Conservation (phyloP, 1,140 invertebrate species). For the Semibalanus balanoides region DNA sequence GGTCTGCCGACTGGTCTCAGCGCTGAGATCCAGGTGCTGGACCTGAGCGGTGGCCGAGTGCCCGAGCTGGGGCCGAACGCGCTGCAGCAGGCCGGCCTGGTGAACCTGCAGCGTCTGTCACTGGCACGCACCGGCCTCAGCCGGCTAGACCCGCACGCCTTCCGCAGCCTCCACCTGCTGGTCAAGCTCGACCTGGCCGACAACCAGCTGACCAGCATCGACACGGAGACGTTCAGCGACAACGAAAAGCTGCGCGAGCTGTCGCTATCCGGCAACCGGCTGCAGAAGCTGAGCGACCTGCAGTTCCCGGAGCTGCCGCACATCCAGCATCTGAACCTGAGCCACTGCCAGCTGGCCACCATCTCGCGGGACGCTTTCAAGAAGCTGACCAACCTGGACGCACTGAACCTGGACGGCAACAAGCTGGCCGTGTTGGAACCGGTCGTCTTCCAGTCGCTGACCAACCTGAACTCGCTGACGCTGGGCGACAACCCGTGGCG, state of each 20-base stretch:
- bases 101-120: constrained; percentile 70
- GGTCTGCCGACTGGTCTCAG: constrained; percentile 50
- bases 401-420: constrained; percentile 43
- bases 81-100: constrained; percentile 57
- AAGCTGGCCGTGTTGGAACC: constrained; percentile 46
- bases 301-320: constrained; percentile 57
- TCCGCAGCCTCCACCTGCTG: constrained; percentile 70
- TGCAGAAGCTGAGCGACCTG: constrained; percentile 41
- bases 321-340: constrained; percentile 53
- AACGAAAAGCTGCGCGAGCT: constrained; percentile 54
- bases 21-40: constrained; percentile 69
- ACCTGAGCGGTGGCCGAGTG: constrained; percentile 63
- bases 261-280: constrained; percentile 51
- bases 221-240: constrained; percentile 14
- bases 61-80: constrained; percentile 56
- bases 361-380: constrained; percentile 48
- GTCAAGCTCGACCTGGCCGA: constrained; percentile 69
- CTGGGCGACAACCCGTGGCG: constrained; percentile 79
- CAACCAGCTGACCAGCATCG: constrained; percentile 33
- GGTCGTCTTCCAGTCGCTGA: constrained; percentile 47
- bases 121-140: constrained; percentile 53
- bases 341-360: constrained; percentile 59
- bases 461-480: constrained; percentile 56
- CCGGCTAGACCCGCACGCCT: constrained; percentile 62
- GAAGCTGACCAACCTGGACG: constrained; percentile 31